Base-by-base conservation (phyloP, 2,888 invertebrate species). In the Agrotis exclamationis region DNA sequence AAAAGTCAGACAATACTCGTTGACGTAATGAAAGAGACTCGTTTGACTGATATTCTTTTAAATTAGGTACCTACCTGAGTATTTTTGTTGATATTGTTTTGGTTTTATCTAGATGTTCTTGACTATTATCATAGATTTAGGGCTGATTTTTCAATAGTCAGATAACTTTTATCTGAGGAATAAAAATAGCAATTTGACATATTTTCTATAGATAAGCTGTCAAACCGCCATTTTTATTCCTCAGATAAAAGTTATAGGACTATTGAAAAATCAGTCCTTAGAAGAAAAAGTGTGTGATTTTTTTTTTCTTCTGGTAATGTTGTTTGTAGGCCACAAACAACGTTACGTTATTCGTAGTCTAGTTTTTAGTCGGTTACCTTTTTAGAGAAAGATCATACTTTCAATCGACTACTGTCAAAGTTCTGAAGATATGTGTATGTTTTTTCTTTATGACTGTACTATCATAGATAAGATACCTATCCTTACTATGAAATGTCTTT, bases 1-100 rank as follows among this genome's bases (percentile, higher is more conserved):
- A 76, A 83, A 86, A 80, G 75, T 65, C 84, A 80, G 82, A 83
- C 85, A 82, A 86, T 88, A 82, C 86, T 79, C 67, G 69, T 74
- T 80, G 79, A 74, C 74, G 79, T 85, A 86, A 86, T 87, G 83
- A 89, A 86, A 75, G 63, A 57, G 64, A 65, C 79, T 65, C 63
- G 51, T 65, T 66, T 74, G 69, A 72, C 48, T 68, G 67, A 69
- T 71, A 74, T 75, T 82, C 75, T 77, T 69, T 68, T 67, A 74
- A 74, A 84, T 75, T 76, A 53, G n/a, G 16, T 70, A 71, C 54
- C 63, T 70, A 71, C 54, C 63, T 60, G 65, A 58, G 63, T 54
- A 66, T 64, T 73, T 75, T 67, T 53, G 51, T 65, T 67, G 70
- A 75, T 70, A 63, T 57, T 76, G 66, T 59, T 56, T 76, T 68